These are phyloP conservation scores for Crotalus helleri DNA, from an alignment of 2,113 vertebrate species.

Conservation along the genomic window DNA sequence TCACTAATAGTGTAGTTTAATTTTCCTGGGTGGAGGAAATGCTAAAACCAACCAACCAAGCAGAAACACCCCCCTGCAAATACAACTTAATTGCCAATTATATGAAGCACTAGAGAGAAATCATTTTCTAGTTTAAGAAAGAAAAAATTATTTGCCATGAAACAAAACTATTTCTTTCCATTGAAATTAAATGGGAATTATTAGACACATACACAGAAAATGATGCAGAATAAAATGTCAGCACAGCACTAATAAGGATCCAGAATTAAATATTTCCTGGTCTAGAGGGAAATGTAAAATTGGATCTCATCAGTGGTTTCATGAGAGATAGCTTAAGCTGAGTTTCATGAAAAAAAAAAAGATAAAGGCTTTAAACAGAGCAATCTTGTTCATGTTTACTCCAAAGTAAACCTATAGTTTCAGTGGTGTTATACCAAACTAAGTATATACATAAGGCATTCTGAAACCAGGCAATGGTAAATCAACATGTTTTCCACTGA, in stretches of 20 bases:
- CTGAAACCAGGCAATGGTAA: neutral
- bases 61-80: neutral
- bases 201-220: neutral
- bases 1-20: constrained; percentile 51
- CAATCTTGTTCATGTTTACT: neutral
- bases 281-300: neutral
- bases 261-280: neutral
- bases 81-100: neutral
- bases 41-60: neutral
- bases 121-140: constrained; percentile 3
- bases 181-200: neutral
- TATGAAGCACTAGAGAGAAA: neutral
- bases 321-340: neutral
- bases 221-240: neutral
- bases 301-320: neutral
- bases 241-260: neutral
- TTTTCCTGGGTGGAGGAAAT: constrained; percentile 22
- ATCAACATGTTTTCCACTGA: neutral
- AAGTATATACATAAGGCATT: neutral
- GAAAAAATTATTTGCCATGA: constrained; percentile 3
- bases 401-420: neutral
- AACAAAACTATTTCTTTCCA: neutral
- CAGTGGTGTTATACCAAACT: neutral
- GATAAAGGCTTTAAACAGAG: neutral
- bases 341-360: neutral